A percentile compares a stretch with the other conserved stretches of the same genome.
These are phyloP conservation scores for Lasiurus borealis DNA, from an alignment of 2,113 vertebrate genomes.

Conservation along the genomic window DNA sequence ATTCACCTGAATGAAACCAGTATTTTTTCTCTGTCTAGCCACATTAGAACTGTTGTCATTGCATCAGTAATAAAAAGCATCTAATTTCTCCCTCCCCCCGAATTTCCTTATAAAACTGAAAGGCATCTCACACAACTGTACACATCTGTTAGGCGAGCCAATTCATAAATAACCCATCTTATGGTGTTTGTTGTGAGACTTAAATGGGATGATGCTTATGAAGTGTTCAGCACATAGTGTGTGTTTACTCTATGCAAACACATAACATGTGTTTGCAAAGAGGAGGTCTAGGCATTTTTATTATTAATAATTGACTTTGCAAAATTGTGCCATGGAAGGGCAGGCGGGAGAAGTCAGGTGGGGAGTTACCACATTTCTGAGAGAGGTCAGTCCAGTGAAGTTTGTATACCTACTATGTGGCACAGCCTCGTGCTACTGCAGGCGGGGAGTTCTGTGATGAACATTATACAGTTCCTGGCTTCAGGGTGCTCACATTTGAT, in stretches of 20 bases:
- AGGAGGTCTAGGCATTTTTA: background rate
- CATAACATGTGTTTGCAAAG: too few species aligned
- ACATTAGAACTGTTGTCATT: constrained; percentile 46
- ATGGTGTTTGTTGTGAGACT: constrained; percentile 2
- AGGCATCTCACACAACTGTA: constrained; percentile 35
- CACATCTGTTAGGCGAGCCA: background rate
- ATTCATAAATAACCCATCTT: constrained; percentile 49
- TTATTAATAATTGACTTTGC: constrained; percentile 36
- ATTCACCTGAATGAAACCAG: background rate
- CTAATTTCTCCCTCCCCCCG: background rate
- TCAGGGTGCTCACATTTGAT: background rate
- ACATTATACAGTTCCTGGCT: background rate
- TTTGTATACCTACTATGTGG: background rate
- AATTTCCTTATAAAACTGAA: constrained; percentile 27
- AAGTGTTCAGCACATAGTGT: background rate
- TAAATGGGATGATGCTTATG: constrained; percentile 37
- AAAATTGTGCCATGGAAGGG: background rate
- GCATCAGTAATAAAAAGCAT: constrained; percentile 13
- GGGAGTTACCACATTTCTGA: constrained; percentile 21
- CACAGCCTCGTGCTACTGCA: background rate
- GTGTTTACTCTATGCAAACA: constrained; percentile 9
- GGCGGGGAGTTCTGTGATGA: background rate
- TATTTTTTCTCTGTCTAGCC: constrained; percentile 44
- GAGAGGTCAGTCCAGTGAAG: background rate
- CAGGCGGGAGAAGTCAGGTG: background rate